These are phyloP conservation scores for Arion vulgaris DNA, from an alignment of 1,140 invertebrate species.

Conservation along the genomic window DNA sequence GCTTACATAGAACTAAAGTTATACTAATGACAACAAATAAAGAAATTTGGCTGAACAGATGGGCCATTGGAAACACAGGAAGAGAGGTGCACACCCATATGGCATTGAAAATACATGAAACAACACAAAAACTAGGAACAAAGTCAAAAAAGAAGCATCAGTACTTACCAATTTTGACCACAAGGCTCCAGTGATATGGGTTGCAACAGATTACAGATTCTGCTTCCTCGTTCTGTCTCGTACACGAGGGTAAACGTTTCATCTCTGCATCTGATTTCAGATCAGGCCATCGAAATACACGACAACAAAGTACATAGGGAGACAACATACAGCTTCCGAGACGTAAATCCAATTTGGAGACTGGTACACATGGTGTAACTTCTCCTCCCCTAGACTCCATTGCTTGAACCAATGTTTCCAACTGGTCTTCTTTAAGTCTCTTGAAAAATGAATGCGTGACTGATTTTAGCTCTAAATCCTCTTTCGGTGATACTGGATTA, in stretches of 20 bases:
- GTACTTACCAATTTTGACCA: conserved; percentile 79
- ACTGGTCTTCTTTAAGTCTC: conserved; percentile 79
- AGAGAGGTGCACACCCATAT: too few relatives aligned
- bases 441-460: conserved; percentile 77
- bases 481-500: conserved; percentile 9
- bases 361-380: conserved; percentile 78
- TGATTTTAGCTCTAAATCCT: conserved; percentile 70
- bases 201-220: conserved; percentile 83
- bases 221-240: conserved; percentile 74
- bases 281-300: conserved; percentile 97
- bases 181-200: conserved; percentile 93
- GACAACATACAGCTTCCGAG: conserved; percentile 71
- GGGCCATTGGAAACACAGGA: too few relatives aligned
- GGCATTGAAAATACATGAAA: too few relatives aligned
- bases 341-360: conserved; percentile 73
- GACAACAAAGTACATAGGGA: conserved; percentile 89
- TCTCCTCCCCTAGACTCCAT: conserved; percentile 77
- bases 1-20: too few relatives aligned
- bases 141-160: neutral
- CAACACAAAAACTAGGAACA: neutral
- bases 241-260: conserved; percentile 83
- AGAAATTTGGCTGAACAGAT: too few relatives aligned
- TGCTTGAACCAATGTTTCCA: conserved; percentile 78
- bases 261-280: conserved; percentile 94
- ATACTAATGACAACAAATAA: too few relatives aligned